Percentiles rank a stretch among this genome's conserved stretches.
These are phyloP conservation scores for Dryobota labecula DNA, from an alignment of 2,888 invertebrate species.

Conservation along the genomic window DNA sequence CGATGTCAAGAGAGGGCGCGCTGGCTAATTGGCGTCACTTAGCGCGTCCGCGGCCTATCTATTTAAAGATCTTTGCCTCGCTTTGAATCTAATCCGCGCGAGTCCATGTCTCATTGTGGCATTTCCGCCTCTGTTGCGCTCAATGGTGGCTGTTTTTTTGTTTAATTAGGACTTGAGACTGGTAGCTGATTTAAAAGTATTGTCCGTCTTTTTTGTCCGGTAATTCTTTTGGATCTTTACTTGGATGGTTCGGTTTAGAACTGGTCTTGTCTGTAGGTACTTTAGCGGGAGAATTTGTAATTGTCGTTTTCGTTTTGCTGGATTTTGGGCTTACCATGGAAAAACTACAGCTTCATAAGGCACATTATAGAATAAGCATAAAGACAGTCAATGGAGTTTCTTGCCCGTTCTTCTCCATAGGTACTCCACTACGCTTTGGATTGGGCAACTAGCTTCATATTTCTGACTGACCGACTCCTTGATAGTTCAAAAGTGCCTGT, in stretches of 20 bases:
- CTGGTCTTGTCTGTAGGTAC: background rate
- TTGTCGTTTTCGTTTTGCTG: background rate
- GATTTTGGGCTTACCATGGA: background rate
- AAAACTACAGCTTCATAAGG: no score
- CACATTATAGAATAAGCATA: no score
- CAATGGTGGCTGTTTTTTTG: conserved; percentile 64
- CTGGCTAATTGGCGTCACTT: conserved; percentile 79
- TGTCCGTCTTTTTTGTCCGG: conserved; percentile 51
- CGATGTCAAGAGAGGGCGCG: conserved; percentile 71
- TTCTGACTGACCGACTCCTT: no score
- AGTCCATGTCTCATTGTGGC: conserved; percentile 71
- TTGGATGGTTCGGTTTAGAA: background rate
- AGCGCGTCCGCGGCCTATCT: conserved; percentile 77
- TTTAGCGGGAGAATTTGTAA: background rate
- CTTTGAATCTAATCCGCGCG: conserved; percentile 73
- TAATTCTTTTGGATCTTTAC: conserved; percentile 25
- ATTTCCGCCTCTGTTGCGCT: conserved; percentile 72
- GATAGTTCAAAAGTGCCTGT: no score
- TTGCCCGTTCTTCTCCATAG: no score
- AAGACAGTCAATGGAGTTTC: no score
- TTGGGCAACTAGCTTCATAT: no score
- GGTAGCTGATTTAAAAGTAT: conserved; percentile 53
- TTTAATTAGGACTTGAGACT: conserved; percentile 63
- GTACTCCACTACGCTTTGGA: no score
- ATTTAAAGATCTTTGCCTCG: conserved; percentile 74